A percentile compares a stretch with the other conserved stretches of the same genome.
Conservation (phyloP, 2,113 vertebrate species). For the Perognathus longimembris region DNA sequence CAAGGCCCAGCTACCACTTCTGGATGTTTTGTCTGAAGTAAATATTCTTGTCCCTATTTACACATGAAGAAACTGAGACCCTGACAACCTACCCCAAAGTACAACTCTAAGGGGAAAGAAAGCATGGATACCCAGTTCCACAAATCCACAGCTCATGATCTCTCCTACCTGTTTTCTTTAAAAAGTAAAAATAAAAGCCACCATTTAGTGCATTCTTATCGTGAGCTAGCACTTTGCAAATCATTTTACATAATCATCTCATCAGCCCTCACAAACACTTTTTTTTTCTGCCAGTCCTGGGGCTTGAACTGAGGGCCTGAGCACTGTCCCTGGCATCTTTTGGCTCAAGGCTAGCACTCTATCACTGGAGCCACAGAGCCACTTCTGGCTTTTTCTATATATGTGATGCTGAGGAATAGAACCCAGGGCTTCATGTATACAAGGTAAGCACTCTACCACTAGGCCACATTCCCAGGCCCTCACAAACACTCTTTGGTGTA, state of each 20-base stretch:
- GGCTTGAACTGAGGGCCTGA: no score
- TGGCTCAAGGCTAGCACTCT: no score
- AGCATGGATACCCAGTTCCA: background rate
- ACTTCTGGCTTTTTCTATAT: no score
- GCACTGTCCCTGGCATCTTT: no score
- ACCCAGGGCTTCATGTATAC: no score
- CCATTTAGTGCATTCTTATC: background rate
- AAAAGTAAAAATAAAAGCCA: background rate
- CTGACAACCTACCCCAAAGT: background rate
- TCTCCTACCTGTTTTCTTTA: background rate
- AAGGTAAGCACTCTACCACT: no score
- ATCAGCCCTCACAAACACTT: background rate
- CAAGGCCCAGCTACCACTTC: background rate
- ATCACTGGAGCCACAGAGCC: no score
- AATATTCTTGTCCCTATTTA: background rate
- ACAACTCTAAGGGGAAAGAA: background rate
- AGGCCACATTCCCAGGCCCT: no score
- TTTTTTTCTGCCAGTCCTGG: no score
- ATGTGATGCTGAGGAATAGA: no score
- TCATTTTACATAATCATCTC: background rate
- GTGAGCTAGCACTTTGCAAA: background rate
- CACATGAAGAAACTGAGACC: background rate
- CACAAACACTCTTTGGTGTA: background rate
- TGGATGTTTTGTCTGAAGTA: no score
- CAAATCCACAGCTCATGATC: background rate